Evolutionary conservation across 1,140 invertebrate genomes (phyloP), one percentile per base, ranked within the genome.

Genomic region (Caerostris extrusa): DNA sequence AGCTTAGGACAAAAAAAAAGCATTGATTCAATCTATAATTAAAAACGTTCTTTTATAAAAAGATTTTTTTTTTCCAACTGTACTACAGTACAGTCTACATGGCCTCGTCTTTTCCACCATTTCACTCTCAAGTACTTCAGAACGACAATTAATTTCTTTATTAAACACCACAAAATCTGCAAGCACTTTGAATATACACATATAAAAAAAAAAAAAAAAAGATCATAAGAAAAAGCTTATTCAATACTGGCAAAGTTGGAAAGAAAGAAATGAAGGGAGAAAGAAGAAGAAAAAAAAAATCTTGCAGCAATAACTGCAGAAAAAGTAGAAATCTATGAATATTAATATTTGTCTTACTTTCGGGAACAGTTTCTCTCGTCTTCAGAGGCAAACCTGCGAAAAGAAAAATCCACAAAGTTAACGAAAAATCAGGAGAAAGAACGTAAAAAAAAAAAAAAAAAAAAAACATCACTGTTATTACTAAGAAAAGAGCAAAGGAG

Each of bases 281-380:
- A 34, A 34, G 34, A 34, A 2, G 2, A 34, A 34, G 14, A 57
- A 87, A 67, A 89, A 69, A 67, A n/a, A n/a, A 56, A 64, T 2
- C n/a, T 53, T 50, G 69, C 5, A 60, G 64, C 50, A 61, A 88
- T 67, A 61, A 64, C 14, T 8, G 10, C 17, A 91, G 34, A 82
- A 91, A 91, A 90, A 81, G 14, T 58, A 58, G 58, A 77, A 85
- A 85, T 93, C 67, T 83, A 93, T 93, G 91, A 93, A 93, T 93
- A 93, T 93, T 93, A 93, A 93, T 93, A 93, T 93, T 91, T 71
- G 86, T 82, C 93, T 93, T 93, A 93, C 93, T 93, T 93, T 93
- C 93, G 19, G 19, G 86, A 6, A 57, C 50, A 19, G 69, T 8
- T 19, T 90, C 88, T 7, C 93, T 82, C 12, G 67, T 89, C 86